A percentile compares a stretch with the other conserved stretches of the same genome.
phyloP scores from a whole-genome alignment of 2,113 vertebrate species.

The Rhea americana region DNA sequence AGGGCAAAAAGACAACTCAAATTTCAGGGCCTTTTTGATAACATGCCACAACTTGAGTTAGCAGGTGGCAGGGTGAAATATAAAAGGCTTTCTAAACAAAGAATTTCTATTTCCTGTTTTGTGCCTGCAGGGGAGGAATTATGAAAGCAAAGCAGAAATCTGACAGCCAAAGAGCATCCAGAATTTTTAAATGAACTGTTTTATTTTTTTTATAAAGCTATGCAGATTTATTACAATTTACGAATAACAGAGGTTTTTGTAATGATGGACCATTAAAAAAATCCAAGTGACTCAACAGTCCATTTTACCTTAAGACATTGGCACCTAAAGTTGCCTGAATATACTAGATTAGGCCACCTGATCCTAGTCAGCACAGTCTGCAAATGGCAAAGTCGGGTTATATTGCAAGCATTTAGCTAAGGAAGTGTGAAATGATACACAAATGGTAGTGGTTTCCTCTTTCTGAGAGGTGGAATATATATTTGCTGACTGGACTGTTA shows the following conservation, averaged over 20 bases:
- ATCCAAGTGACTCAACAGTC: neutral
- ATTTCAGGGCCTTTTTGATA: conserved; percentile 46
- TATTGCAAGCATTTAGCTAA: rapidly evolving
- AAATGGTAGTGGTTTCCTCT: rapidly evolving
- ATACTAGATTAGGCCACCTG: neutral
- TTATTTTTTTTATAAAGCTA: conserved; percentile 63
- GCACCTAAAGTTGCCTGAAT: neutral
- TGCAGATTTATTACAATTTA: conserved; percentile 72
- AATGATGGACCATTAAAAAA: neutral
- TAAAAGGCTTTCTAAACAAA: conserved; percentile 74
- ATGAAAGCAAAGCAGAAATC: conserved; percentile 70
- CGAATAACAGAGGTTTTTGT: conserved; percentile 52
- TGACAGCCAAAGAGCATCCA: conserved; percentile 60
- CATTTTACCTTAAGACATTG: conserved; percentile 12
- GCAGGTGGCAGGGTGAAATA: conserved; percentile 73
- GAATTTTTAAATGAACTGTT: conserved; percentile 51
- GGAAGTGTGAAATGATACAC: rapidly evolving
- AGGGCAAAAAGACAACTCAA: conserved; percentile 8
- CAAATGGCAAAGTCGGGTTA: neutral
- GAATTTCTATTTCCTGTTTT: conserved; percentile 71
- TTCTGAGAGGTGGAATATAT: neutral
- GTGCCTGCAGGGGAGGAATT: conserved; percentile 71
- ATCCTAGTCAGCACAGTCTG: neutral
- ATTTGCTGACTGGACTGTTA: neutral
- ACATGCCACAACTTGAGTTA: conserved; percentile 57